Evolutionary conservation across 2,888 invertebrate genomes (phyloP), one percentile per base, ranked within the genome.

Genomic region (Digitonthophagus gazella): DNA sequence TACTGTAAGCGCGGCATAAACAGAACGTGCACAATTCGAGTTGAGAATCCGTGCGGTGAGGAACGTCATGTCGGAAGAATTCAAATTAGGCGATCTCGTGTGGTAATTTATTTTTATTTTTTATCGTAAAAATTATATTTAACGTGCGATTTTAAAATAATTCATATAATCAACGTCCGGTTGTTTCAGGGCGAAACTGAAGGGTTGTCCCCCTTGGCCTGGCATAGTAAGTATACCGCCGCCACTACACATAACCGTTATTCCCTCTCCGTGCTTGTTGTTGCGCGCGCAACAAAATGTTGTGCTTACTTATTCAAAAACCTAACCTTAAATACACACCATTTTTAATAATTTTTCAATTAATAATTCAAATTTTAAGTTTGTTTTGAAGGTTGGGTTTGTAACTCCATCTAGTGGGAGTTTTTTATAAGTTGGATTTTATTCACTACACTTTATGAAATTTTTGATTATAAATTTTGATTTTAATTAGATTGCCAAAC

Each of bases 171-270:
- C n/a, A n/a, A n/a, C n/a, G n/a, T n/a, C n/a, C n/a, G n/a, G n/a
- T n/a, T 68, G 20, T 88, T 89, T 76, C 89, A 97, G 97, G 97
- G 96, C 97, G 70, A 97, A 96, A 89, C 96, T 97, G 96, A 97
- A 96, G 87, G 95, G 96, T 77, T 97, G 95, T 86, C 93, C 95
- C 75, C 94, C 96, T 74, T 97, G 97, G 97, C 97, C 97, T 73
- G 96, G 95, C 85, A 93, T 94, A 90, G 96, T 97, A 89, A 92
- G 93, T 90, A 82, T 78, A 72, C 69, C 67, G 72, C 72, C 75
- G 74, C 75, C 75, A 74, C 83, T 79, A 78, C 78, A 78, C 76
- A 77, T 81, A 82, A 83, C 84, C 82, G 83, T 83, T 83, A 81
- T 78, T 80, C 78, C 78, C 80, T 68, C 79, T 79, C 69, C 73